Conservation (phyloP, 2,888 invertebrate species). For the Pteria penguin region DNA sequence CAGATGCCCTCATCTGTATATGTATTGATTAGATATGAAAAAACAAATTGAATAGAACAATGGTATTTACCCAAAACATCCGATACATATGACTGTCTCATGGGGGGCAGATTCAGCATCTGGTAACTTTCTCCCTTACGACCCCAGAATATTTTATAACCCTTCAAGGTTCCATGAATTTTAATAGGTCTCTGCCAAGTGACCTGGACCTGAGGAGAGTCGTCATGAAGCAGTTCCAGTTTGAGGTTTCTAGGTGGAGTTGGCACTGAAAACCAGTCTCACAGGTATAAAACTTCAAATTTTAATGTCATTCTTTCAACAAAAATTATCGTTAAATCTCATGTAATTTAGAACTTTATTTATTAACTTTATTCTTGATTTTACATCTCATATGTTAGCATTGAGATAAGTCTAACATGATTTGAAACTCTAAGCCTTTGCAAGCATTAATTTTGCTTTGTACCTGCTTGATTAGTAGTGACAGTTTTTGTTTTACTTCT, state of each 20-base stretch:
- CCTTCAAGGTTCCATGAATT: conserved; percentile 88
- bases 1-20: too few species aligned
- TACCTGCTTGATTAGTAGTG: conserved; percentile 84
- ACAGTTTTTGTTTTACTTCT: conserved; percentile 91
- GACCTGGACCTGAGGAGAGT: conserved; percentile 93
- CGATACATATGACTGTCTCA: conserved; percentile 53
- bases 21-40: too few species aligned
- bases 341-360: too few species aligned
- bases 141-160: conserved; percentile 74
- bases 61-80: conserved; percentile 51
- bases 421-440: too few species aligned
- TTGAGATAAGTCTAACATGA: too few species aligned
- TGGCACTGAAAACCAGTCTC: conserved; percentile 80
- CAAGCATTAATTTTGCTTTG: too few species aligned
- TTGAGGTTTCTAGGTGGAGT: conserved; percentile 80
- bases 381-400: too few species aligned
- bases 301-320: too few species aligned
- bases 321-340: too few species aligned
- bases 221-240: conserved; percentile 89
- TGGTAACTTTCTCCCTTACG: conserved; percentile 67
- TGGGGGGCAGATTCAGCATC: conserved; percentile 61
- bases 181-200: conserved; percentile 95
- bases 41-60: too few species aligned
- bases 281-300: too few species aligned
- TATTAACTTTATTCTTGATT: too few species aligned